Conservation (phyloP, 1,140 invertebrate species). For the Drosophila athabasca region DNA sequence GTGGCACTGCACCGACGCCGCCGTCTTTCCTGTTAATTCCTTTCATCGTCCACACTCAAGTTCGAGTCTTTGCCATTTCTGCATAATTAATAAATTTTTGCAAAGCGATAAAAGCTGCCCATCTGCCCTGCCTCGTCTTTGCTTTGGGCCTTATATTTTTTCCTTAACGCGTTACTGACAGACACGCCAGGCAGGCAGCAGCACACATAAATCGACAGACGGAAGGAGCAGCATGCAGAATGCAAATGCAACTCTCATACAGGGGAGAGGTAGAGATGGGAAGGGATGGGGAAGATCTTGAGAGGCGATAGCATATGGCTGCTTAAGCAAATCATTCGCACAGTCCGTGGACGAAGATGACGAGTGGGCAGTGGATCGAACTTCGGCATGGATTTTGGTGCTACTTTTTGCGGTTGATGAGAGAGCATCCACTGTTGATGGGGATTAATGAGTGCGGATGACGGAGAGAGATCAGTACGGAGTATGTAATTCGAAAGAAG, state of each 20-base stretch:
- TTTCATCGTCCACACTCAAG: neutral
- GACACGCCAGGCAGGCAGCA: neutral
- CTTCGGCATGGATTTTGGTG: too few relatives aligned
- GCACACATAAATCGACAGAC: neutral
- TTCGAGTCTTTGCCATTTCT: slow-evolving; percentile 59
- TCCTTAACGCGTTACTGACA: slow-evolving; percentile 57
- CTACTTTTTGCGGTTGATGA: too few relatives aligned
- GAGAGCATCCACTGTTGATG: too few relatives aligned
- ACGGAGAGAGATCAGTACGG: neutral
- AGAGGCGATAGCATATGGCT: slow-evolving; percentile 55
- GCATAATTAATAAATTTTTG: slow-evolving; percentile 81
- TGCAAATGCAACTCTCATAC: slow-evolving; percentile 25
- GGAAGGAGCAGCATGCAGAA: slow-evolving; percentile 15
- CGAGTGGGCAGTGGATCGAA: slow-evolving; percentile 34
- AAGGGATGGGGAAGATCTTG: slow-evolving; percentile 32
- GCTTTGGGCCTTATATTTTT: slow-evolving; percentile 13
- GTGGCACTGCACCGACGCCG: too few relatives aligned
- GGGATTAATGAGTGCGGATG: too few relatives aligned
- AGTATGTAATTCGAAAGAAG: neutral
- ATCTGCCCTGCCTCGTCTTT: slow-evolving; percentile 7
- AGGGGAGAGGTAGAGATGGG: too few relatives aligned
- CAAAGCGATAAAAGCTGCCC: slow-evolving; percentile 56
- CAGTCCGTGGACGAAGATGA: slow-evolving; percentile 22
- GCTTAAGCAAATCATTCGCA: slow-evolving; percentile 49
- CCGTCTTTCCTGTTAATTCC: too few relatives aligned